Conservation (phyloP, 1,140 invertebrate species). For the Physella acuta region DNA sequence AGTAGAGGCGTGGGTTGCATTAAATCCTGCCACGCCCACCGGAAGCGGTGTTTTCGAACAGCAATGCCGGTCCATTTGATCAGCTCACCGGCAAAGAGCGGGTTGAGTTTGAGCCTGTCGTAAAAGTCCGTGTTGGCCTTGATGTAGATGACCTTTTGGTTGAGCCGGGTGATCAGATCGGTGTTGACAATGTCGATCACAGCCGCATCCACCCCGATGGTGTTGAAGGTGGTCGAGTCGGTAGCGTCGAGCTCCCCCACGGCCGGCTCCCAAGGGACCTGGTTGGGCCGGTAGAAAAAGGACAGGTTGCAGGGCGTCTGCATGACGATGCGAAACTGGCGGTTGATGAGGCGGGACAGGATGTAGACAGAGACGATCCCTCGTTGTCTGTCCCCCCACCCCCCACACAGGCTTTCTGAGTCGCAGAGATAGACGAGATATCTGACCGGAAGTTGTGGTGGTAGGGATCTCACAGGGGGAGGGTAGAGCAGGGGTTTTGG, state of each 20-base stretch:
- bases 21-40: constrained; percentile 12
- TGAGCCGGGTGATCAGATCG: constrained; percentile 26
- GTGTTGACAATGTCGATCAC: background rate
- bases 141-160: constrained; percentile 30
- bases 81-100: background rate
- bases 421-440: constrained; percentile 38
- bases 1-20: constrained; percentile 14
- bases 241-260: constrained; percentile 5
- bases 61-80: background rate
- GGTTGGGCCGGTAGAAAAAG: constrained; percentile 29
- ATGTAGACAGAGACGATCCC: constrained; percentile 34
- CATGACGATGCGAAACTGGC: constrained; percentile 35
- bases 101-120: constrained; percentile 12
- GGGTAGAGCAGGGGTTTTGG: too few relatives aligned
- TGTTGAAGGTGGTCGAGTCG: background rate
- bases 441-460: too few relatives aligned
- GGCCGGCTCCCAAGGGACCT: constrained; percentile 29
- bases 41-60: background rate
- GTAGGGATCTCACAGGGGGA: too few relatives aligned
- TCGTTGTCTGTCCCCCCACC: constrained; percentile 39
- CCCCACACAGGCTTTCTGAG: constrained; percentile 29
- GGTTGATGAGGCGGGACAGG: constrained; percentile 26
- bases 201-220: background rate
- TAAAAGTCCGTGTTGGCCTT: constrained; percentile 27
- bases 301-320: constrained; percentile 33